Base-by-base conservation (phyloP, 2,113 vertebrate species). In the Pogonocichla stellata region DNA sequence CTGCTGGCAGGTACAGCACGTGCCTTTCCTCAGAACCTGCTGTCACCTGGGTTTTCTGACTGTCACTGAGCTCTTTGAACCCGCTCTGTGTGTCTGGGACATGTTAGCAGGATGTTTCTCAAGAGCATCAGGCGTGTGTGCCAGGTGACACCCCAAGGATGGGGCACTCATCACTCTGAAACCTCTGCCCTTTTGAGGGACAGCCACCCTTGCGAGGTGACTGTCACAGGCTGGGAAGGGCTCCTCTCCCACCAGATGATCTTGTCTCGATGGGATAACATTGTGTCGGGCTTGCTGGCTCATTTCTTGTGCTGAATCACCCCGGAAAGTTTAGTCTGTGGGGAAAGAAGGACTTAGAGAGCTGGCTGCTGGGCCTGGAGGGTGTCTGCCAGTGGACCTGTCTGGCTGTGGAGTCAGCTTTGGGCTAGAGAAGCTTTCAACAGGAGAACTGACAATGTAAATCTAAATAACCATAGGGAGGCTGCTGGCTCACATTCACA, bases 341-440 rank as follows among this genome's bases (percentile, higher is more conserved):
- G 95, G 94, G 86, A 96, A 97, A 93, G 95, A 95, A 96, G 96
- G 96, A 92, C 95, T 97, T 93, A 90, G 88, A 71, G 93, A 94
- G 89, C 90, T 7, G 10, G 66, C 88, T 66, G 34, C 64, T 43
- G 6, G 75, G 64, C 69, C 93, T 96, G 89, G 82, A 97, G 81
- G 83, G 90, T 82, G 90, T 95, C 95, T 96, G 86, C 72, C 73
- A 50, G 64, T 50, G 72, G 69, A 69, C 70, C 86, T 86, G 81
- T 50, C 53, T 61, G 72, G 40, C 64, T 93, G 77, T 25, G 3
- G 67, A 61, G 77, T 73, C 87, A 67, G 38, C 73, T 70, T 71
- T 64, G 82, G 77, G 67, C 79, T 69, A 34, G 58, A 57, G n/a
- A 31, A 86, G 72, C 66, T 80, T 75, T 85, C 53, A 45, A 54